These are phyloP conservation scores for Rhopalosiphum padi DNA, from an alignment of 1,140 invertebrate species.

Conservation along the genomic window DNA sequence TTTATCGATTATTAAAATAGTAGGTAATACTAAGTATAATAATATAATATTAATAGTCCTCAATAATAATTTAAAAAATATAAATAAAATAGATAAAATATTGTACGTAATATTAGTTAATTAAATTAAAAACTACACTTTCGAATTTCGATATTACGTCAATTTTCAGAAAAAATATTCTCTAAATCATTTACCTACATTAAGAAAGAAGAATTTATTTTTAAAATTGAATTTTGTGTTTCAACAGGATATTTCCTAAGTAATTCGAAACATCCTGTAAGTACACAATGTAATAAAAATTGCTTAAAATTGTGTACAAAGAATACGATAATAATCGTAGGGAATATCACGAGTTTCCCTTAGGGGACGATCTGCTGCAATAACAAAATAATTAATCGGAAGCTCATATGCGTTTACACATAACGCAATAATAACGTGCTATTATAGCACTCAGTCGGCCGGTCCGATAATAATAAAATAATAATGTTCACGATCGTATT, in stretches of 20 bases:
- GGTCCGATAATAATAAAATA: not conserved
- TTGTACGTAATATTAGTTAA: too few species aligned
- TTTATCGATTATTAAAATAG: not conserved
- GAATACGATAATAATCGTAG: not conserved
- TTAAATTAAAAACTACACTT: too few species aligned
- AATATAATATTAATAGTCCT: too few species aligned
- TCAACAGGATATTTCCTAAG: too few species aligned
- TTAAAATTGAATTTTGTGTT: too few species aligned
- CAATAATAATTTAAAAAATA: too few species aligned
- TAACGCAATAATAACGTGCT: not conserved
- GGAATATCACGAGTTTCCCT: not conserved
- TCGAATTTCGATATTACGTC: too few species aligned
- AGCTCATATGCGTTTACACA: not conserved
- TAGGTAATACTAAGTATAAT: too few species aligned
- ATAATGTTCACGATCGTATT: not conserved
- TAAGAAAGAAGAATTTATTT: too few species aligned
- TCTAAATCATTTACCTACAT: too few species aligned
- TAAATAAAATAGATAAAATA: too few species aligned
- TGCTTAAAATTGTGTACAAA: not conserved
- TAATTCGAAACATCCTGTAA: not conserved
- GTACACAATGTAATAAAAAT: not conserved
- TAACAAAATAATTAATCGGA: not conserved
- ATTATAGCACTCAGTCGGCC: not conserved
- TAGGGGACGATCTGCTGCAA: not conserved
- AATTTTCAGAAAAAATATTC: too few species aligned